These are phyloP conservation scores for Lysandra coridon DNA, from an alignment of 2,888 invertebrate species.

Conservation along the genomic window DNA sequence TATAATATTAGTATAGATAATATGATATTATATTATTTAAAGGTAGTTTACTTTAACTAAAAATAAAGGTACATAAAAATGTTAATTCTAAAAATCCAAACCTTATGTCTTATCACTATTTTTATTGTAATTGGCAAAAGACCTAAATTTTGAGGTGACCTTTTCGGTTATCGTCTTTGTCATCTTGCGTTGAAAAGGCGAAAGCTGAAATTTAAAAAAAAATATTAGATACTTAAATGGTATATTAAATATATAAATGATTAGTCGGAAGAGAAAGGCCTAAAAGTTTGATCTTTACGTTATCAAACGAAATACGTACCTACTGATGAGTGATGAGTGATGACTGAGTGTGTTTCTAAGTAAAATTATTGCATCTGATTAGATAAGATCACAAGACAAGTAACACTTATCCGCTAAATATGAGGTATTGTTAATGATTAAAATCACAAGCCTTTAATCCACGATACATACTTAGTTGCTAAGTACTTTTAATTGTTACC, in stretches of 20 bases:
- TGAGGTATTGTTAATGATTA: not conserved
- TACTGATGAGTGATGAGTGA: too few relatives aligned
- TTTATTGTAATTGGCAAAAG: slow-evolving; percentile 4
- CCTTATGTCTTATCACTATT: not conserved
- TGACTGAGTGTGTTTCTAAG: not conserved
- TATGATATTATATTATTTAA: too few relatives aligned
- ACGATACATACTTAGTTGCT: slow-evolving; percentile 4
- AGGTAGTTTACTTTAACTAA: too few relatives aligned
- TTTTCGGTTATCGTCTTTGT: not conserved
- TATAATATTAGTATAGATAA: too few relatives aligned
- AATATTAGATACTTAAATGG: not conserved
- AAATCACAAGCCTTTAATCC: not conserved
- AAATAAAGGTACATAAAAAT: too few relatives aligned
- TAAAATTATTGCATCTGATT: not conserved
- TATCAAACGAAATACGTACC: too few relatives aligned
- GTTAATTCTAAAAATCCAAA: not conserved
- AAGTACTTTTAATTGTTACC: not conserved
- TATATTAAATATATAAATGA: not conserved
- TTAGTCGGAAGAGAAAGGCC: not conserved
- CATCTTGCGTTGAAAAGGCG: slow-evolving; percentile 7
- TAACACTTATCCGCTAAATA: not conserved
- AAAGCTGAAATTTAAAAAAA: not conserved
- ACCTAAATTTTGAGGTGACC: not conserved
- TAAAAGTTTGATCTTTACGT: not conserved
- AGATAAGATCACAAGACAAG: not conserved